Evolutionary conservation across 2,113 vertebrate species (phyloP).

Genomic region (Bos javanicus): DNA sequence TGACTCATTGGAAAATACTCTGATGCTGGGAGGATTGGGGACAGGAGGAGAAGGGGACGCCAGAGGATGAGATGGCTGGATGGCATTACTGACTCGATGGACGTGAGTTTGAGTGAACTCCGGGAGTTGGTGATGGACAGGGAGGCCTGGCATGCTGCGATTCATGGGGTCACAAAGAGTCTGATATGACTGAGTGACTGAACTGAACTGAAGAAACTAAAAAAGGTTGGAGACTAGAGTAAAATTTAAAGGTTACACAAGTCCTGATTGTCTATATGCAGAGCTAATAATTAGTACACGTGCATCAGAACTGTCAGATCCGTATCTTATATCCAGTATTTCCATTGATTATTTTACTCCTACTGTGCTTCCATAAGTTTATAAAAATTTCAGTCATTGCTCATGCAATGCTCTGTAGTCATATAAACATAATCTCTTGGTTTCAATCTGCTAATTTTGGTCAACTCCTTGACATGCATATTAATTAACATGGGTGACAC

Average conservation of each 20-base stretch:
- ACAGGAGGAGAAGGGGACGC: too few species aligned
- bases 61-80: too few species aligned
- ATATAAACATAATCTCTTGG: not conserved
- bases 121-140: too few species aligned
- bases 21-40: too few species aligned
- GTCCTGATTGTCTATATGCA: not conserved
- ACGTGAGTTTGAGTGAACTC: too few species aligned
- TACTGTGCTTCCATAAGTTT: not conserved
- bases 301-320: not conserved
- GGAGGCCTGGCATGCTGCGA: too few species aligned
- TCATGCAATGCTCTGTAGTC: not conserved
- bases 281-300: not conserved
- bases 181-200: rapidly evolving
- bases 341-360: not conserved
- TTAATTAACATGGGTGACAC: not conserved
- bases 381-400: not conserved
- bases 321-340: not conserved
- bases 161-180: too few species aligned
- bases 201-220: not conserved
- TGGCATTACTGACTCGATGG: rapidly evolving
- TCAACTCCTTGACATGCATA: not conserved
- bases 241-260: not conserved
- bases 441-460: not conserved
- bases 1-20: too few species aligned
- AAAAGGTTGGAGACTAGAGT: not conserved